Evolutionary conservation across 2,888 invertebrate species (phyloP).

Genomic region (Leistus spinibarbis): DNA sequence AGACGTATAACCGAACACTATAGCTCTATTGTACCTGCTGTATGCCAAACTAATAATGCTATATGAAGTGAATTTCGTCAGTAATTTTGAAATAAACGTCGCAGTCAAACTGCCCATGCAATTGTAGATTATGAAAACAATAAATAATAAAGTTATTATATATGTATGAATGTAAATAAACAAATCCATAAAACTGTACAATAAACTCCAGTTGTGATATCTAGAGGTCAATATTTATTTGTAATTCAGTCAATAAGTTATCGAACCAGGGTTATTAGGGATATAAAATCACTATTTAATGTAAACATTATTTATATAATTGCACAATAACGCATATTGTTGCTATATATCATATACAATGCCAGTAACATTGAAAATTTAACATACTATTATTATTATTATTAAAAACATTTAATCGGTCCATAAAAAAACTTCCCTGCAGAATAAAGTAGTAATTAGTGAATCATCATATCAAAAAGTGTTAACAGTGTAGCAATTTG

Average conservation of each 20-base stretch:
- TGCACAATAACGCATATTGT: background rate
- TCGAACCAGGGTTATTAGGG: slow-evolving; percentile 3
- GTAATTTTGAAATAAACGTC: background rate
- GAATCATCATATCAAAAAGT: too few relatives aligned
- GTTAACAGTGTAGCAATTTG: too few relatives aligned
- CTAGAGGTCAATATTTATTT: slow-evolving; percentile 4
- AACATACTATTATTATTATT: too few relatives aligned
- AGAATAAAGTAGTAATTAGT: too few relatives aligned
- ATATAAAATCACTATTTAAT: background rate
- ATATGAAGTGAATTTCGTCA: background rate
- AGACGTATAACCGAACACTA: too few relatives aligned
- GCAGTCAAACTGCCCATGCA: background rate
- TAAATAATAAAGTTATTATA: background rate
- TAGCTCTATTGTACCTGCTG: too few relatives aligned
- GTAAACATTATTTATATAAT: background rate
- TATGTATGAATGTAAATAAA: background rate
- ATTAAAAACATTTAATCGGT: too few relatives aligned
- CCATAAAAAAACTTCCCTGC: too few relatives aligned
- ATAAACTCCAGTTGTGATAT: slow-evolving; percentile 2
- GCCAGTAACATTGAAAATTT: background rate
- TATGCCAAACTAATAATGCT: too few relatives aligned
- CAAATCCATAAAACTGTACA: background rate
- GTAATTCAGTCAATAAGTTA: slow-evolving; percentile 8
- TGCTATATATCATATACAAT: too few relatives aligned
- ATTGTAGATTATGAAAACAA: background rate